These are phyloP conservation scores for Silurus meridionalis DNA, from an alignment of 2,113 vertebrate genomes.

Conservation along the genomic window DNA sequence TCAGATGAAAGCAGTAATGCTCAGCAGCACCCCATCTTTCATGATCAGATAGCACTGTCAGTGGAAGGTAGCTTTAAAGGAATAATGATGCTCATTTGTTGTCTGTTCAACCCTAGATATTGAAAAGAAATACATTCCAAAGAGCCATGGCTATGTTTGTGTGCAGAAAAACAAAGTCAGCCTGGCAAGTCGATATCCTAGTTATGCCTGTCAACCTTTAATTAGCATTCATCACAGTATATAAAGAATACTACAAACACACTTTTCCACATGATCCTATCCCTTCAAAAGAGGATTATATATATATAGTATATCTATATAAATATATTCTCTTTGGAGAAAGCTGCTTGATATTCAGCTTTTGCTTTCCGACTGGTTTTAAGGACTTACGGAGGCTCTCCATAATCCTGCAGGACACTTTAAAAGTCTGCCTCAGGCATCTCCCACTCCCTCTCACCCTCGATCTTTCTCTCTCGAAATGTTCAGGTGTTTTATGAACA, in stretches of 20 bases:
- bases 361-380: conserved; percentile 6
- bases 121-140: neutral
- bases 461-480: neutral
- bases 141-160: neutral
- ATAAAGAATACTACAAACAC: neutral
- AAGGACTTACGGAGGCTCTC: conserved; percentile 30
- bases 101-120: neutral
- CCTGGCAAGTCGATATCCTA: neutral
- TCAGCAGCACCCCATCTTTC: conserved; percentile 31
- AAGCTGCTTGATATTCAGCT: neutral
- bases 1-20: conserved; percentile 39
- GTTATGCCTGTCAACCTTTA: neutral
- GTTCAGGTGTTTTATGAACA: neutral
- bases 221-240: conserved; percentile 8
- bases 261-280: neutral
- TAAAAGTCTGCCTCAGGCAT: conserved; percentile 40
- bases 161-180: neutral
- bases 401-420: conserved; percentile 39
- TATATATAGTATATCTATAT: neutral
- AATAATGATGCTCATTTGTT: conserved; percentile 35
- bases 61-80: conserved; percentile 12
- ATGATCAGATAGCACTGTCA: conserved; percentile 30
- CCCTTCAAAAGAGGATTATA: neutral
- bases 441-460: neutral
- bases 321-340: too few relatives aligned